Evolutionary conservation across 2,888 invertebrate genomes (phyloP).

Genomic region (Busseola fusca): DNA sequence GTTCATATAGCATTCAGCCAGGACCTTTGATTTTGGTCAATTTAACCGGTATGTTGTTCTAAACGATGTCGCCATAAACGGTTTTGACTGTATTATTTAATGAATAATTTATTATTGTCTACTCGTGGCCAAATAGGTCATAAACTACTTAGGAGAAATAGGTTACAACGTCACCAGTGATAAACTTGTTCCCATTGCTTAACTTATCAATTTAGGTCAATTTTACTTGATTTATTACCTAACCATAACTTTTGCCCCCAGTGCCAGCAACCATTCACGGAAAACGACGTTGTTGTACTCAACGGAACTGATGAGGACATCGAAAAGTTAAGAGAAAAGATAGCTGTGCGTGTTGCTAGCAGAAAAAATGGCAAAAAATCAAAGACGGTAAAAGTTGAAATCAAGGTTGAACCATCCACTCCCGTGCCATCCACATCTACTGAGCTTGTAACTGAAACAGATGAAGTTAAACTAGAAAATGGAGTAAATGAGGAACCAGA

Average conservation of each 20-base stretch:
- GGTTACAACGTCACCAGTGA: constrained; percentile 15
- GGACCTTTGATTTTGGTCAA: too few species aligned
- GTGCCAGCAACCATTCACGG: constrained; percentile 94
- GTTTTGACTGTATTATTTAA: too few species aligned
- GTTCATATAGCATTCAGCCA: too few species aligned
- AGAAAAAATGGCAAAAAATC: constrained; percentile 92
- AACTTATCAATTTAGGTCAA: constrained; percentile 25
- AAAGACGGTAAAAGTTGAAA: constrained; percentile 72
- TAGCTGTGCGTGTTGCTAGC: constrained; percentile 91
- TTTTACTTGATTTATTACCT: constrained; percentile 31
- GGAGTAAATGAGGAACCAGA: constrained; percentile 79
- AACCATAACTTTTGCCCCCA: constrained; percentile 71
- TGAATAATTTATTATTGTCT: too few species aligned
- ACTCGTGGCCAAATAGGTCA: neutral
- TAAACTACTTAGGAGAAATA: constrained; percentile 8
- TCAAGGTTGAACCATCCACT: constrained; percentile 70
- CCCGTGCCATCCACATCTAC: constrained; percentile 62
- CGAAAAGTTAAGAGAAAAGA: constrained; percentile 89
- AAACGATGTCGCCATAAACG: too few species aligned
- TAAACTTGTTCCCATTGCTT: constrained; percentile 25
- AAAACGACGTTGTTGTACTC: constrained; percentile 95
- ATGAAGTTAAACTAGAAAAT: constrained; percentile 68
- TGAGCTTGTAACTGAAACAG: constrained; percentile 31
- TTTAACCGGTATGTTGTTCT: too few species aligned
- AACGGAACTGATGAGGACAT: constrained; percentile 96